phyloP scores from a whole-genome alignment of 2,113 vertebrate species.

The Setophaga coronata region DNA sequence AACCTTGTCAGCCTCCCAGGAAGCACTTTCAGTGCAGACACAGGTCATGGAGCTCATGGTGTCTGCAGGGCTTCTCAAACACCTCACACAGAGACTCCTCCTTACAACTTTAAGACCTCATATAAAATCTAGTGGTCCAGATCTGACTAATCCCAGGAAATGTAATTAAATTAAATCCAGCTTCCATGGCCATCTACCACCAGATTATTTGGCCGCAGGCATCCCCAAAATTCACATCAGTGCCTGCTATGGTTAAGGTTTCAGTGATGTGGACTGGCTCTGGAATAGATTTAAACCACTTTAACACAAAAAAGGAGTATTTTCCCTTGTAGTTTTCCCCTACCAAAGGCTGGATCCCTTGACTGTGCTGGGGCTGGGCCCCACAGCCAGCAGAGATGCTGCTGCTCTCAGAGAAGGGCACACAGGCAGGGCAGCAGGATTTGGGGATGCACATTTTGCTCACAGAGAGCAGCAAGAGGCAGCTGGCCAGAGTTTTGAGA shows the following conservation, averaged over 20 bases:
- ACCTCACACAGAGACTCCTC: neutral
- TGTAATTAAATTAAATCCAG: neutral
- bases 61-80: neutral
- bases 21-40: neutral
- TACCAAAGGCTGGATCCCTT: neutral
- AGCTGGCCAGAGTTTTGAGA: neutral
- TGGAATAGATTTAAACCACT: neutral
- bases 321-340: neutral
- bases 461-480: neutral
- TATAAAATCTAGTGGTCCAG: neutral
- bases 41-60: neutral
- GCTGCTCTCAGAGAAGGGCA: neutral
- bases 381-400: neutral
- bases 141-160: neutral
- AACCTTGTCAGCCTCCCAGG: neutral
- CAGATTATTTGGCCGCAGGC: neutral
- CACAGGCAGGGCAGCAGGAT: fast-evolving
- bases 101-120: neutral
- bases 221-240: neutral
- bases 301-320: neutral
- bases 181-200: neutral
- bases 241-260: neutral
- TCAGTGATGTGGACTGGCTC: neutral
- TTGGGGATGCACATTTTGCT: neutral
- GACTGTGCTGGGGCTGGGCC: neutral